phyloP scores from a whole-genome alignment of 2,113 vertebrate species.

The Microcebus jonahi region DNA sequence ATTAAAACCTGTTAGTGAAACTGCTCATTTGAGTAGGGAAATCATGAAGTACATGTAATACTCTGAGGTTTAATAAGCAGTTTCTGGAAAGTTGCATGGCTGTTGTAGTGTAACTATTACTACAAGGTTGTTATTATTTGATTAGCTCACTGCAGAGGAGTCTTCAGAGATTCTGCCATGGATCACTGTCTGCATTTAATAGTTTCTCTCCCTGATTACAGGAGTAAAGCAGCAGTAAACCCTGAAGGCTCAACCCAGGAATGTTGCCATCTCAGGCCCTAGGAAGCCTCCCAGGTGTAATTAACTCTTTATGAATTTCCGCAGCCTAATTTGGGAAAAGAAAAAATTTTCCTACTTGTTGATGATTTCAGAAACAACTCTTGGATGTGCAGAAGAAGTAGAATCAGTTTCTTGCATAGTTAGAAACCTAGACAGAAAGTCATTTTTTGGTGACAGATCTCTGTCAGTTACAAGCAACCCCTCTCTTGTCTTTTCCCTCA shows the following conservation, averaged over 20 bases:
- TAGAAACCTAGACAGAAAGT: neutral
- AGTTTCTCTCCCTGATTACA: slow-evolving; percentile 64
- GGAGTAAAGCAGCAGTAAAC: slow-evolving; percentile 59
- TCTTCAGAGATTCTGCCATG: slow-evolving; percentile 54
- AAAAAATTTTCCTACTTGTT: slow-evolving; percentile 1
- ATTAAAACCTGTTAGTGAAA: slow-evolving; percentile 59
- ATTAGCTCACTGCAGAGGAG: slow-evolving; percentile 64
- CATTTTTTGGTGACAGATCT: neutral
- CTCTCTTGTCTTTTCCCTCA: neutral
- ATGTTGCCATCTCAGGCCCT: slow-evolving; percentile 44
- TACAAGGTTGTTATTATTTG: slow-evolving; percentile 68
- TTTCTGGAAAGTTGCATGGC: slow-evolving; percentile 53
- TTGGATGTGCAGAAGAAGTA: neutral
- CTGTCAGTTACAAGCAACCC: neutral
- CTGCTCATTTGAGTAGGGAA: neutral
- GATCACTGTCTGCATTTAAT: slow-evolving; percentile 17
- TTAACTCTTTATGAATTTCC: slow-evolving; percentile 26
- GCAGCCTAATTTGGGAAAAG: slow-evolving; percentile 36
- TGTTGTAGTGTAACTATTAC: neutral
- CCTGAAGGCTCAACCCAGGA: slow-evolving; percentile 48
- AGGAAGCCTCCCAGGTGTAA: slow-evolving; percentile 13
- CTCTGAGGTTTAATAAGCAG: slow-evolving; percentile 61
- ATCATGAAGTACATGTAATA: neutral
- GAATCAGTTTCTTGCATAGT: neutral
- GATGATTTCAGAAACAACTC: slow-evolving; percentile 45